These are phyloP conservation scores for Pelochelys cantorii DNA, from an alignment of 2,797 vertebrate species.

Conservation along the genomic window DNA sequence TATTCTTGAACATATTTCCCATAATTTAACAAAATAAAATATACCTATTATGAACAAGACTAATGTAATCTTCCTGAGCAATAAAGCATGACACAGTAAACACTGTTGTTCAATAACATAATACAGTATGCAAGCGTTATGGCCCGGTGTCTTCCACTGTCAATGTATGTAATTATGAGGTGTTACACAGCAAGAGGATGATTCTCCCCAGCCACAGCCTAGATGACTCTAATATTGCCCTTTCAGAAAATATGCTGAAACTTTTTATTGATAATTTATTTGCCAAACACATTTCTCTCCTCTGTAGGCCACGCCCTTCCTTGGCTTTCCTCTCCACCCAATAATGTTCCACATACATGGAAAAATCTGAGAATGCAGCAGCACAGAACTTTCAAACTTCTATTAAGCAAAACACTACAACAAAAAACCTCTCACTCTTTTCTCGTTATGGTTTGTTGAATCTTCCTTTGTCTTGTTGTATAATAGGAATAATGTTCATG, in stretches of 20 bases:
- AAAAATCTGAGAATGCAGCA: slow-evolving; percentile 54
- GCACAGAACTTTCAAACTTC: slow-evolving; percentile 71
- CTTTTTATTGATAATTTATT: slow-evolving; percentile 22
- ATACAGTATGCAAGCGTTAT: slow-evolving; percentile 2
- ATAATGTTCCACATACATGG: slow-evolving; percentile 30
- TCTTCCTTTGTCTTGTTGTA: slow-evolving; percentile 81
- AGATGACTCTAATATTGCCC: background rate
- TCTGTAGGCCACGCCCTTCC: background rate
- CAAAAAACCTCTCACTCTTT: slow-evolving; percentile 64
- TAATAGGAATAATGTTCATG: slow-evolving; percentile 86
- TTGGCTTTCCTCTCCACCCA: slow-evolving; percentile 23
- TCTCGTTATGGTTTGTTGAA: slow-evolving; percentile 78
- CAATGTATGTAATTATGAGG: background rate
- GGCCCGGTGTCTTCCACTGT: background rate
- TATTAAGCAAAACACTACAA: slow-evolving; percentile 54
- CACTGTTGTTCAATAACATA: slow-evolving; percentile 23
- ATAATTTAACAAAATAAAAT: slow-evolving; percentile 3
- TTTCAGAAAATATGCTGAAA: slow-evolving; percentile 34
- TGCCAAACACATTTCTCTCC: background rate
- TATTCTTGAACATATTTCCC: slow-evolving; percentile 6
- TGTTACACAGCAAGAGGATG: background rate
- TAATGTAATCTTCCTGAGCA: slow-evolving; percentile 18
- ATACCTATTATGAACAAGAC: background rate
- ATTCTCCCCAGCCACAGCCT: background rate
- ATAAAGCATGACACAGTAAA: slow-evolving; percentile 14